A percentile compares a stretch with the other conserved stretches of the same genome.
phyloP scores from a whole-genome alignment of 2,113 vertebrate genomes.

The Cercocebus atys region DNA sequence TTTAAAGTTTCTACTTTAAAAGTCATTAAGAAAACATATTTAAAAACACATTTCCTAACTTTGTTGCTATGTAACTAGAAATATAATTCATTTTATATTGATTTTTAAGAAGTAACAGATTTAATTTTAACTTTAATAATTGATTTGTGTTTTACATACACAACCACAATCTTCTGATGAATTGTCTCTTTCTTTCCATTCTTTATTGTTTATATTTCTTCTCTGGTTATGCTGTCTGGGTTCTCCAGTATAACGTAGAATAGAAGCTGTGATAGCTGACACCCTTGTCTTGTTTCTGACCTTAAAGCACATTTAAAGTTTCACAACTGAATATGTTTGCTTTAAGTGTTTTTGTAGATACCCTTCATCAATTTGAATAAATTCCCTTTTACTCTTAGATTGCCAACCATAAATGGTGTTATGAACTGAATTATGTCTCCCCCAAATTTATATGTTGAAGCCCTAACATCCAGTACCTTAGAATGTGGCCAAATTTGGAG shows the following conservation, averaged over 20 bases:
- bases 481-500: not conserved
- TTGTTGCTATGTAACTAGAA: constrained; percentile 12
- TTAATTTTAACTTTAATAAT: not conserved
- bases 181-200: not conserved
- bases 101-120: not conserved
- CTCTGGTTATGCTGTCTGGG: not conserved
- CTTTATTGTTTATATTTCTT: not conserved
- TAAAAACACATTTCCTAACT: constrained; percentile 1
- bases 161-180: not conserved
- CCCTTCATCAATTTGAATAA: not conserved
- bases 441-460: not conserved
- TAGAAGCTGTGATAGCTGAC: not conserved
- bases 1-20: constrained; percentile 1
- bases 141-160: not conserved
- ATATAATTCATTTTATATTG: not conserved
- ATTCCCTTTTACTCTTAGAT: not conserved
- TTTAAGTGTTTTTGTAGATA: not conserved
- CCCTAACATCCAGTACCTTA: not conserved
- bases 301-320: constrained; percentile 23
- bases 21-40: not conserved
- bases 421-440: not conserved
- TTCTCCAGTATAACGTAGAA: not conserved
- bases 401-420: not conserved
- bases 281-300: not conserved
- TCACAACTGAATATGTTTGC: not conserved